Conservation (phyloP, 64 coral and sea anemone genomes). For the Actinia tenebrosa region DNA sequence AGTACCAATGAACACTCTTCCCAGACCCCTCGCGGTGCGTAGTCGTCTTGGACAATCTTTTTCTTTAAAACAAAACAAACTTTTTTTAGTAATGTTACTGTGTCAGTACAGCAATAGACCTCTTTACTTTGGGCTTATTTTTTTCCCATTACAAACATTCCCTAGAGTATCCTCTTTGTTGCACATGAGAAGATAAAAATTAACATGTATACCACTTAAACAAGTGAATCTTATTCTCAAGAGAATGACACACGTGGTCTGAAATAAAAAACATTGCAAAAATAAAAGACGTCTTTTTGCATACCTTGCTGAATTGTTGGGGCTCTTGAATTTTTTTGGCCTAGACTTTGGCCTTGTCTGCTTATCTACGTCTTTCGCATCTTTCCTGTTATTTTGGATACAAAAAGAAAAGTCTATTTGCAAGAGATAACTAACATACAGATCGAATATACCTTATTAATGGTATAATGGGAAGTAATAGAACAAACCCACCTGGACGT, state of each 20-base stretch:
- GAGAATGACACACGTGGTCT: too few relatives aligned
- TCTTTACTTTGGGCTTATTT: too few relatives aligned
- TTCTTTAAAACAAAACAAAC: background rate
- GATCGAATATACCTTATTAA: too few relatives aligned
- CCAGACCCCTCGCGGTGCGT: conserved; percentile 5
- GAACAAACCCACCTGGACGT: background rate
- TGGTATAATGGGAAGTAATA: background rate
- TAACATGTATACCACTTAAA: too few relatives aligned
- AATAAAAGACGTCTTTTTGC: background rate
- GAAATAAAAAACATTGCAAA: background rate
- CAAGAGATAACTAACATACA: too few relatives aligned
- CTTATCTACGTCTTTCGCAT: background rate
- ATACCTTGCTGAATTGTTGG: background rate
- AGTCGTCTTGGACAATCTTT: background rate
- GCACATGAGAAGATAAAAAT: too few relatives aligned
- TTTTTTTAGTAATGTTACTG: too few relatives aligned
- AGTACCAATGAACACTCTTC: conserved; percentile 28
- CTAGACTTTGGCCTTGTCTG: background rate
- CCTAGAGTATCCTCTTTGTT: too few relatives aligned
- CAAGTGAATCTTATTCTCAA: too few relatives aligned
- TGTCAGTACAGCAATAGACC: too few relatives aligned
- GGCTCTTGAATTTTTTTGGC: background rate
- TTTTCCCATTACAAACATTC: too few relatives aligned
- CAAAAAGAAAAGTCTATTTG: background rate
- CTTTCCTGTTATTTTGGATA: background rate